Percentiles rank a stretch among this genome's conserved stretches.
phyloP scores from a whole-genome alignment of 1,140 invertebrate species.

The Zaprionus taronus region DNA sequence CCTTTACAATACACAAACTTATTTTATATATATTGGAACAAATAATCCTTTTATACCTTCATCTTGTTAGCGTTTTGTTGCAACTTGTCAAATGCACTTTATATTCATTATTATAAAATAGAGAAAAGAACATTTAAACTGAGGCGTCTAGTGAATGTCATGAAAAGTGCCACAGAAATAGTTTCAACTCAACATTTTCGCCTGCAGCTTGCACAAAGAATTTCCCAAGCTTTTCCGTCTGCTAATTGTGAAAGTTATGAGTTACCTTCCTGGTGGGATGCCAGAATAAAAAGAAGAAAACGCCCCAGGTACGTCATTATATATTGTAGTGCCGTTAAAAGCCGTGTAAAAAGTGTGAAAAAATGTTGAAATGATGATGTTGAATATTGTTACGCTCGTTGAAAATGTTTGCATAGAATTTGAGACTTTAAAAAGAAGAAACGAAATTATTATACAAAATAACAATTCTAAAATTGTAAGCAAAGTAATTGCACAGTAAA shows the following conservation, averaged over 20 bases:
- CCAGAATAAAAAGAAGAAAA: constrained; percentile 3
- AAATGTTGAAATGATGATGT: too few relatives aligned
- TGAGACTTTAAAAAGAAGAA: background rate
- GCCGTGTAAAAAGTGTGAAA: constrained; percentile 28
- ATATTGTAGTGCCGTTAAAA: constrained; percentile 33
- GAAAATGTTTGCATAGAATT: background rate
- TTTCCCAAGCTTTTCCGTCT: constrained; percentile 38
- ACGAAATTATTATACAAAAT: background rate
- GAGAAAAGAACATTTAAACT: background rate
- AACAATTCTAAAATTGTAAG: background rate
- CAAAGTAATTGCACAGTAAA: constrained; percentile 7
- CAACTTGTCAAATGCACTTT: background rate
- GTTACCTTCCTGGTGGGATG: constrained; percentile 2
- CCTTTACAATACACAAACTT: too few relatives aligned
- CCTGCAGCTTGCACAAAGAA: constrained; percentile 20
- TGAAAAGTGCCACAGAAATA: background rate
- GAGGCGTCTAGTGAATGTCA: background rate
- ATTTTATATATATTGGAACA: background rate
- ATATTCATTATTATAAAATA: background rate
- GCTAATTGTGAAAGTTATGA: constrained; percentile 68
- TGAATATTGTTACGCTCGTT: constrained; percentile 6
- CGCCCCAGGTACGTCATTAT: background rate
- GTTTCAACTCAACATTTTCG: background rate
- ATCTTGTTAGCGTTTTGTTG: background rate
- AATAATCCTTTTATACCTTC: background rate